Percentiles rank a stretch among this genome's conserved stretches.
These are phyloP conservation scores for Tenthredo distinguenda DNA, from an alignment of 2,888 invertebrate species.

Conservation along the genomic window DNA sequence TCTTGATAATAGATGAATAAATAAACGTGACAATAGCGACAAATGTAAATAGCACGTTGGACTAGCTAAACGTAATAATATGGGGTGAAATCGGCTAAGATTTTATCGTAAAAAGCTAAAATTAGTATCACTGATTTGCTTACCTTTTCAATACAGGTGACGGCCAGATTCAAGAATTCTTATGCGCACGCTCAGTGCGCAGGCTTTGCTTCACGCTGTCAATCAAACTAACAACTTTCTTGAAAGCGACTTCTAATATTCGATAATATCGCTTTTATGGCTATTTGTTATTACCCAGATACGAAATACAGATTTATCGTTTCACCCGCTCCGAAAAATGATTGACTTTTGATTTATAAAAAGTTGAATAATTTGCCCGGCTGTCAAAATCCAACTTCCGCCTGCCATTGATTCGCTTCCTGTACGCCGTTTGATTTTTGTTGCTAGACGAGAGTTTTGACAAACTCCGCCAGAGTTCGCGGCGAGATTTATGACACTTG, in stretches of 20 bases:
- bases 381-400: constrained; percentile 54
- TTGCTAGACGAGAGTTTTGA: constrained; percentile 61
- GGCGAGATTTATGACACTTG: constrained; percentile 44
- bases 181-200: constrained; percentile 76
- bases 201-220: constrained; percentile 62
- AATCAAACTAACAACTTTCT: constrained; percentile 59
- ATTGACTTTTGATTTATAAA: background rate
- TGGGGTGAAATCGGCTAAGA: constrained; percentile 56
- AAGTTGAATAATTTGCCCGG: constrained; percentile 30
- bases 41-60: constrained; percentile 26
- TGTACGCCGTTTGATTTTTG: constrained; percentile 64
- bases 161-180: constrained; percentile 79
- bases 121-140: constrained; percentile 75
- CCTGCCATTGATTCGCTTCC: constrained; percentile 58
- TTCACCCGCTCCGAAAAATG: background rate
- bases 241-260: background rate
- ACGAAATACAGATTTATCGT: background rate
- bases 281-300: background rate
- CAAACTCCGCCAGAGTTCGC: constrained; percentile 59
- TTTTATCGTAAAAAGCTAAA: constrained; percentile 59
- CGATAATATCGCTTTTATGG: background rate
- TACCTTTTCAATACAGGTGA: constrained; percentile 81
- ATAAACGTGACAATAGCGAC: constrained; percentile 66
- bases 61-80: constrained; percentile 24
- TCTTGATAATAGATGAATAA: constrained; percentile 56